phyloP scores from a whole-genome alignment of 2,797 vertebrate genomes.

The Morus bassanus region DNA sequence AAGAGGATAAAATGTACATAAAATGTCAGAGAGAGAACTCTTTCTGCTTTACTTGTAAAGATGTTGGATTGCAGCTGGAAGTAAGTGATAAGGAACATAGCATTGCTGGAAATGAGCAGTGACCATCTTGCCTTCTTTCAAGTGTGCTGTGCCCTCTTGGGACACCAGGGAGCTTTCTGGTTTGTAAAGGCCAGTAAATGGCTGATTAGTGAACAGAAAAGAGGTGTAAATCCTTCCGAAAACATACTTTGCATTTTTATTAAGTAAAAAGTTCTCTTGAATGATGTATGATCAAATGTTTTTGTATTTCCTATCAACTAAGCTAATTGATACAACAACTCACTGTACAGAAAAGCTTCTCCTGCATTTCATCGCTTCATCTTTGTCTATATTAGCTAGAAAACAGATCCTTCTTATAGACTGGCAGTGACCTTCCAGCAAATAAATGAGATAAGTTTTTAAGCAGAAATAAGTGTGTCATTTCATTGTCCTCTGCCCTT shows the following conservation, averaged over 20 bases:
- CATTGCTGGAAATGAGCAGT: slow-evolving; percentile 4
- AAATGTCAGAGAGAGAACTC: not conserved
- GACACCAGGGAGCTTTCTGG: slow-evolving; percentile 24
- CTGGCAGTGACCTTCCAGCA: not conserved
- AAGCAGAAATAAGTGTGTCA: not conserved
- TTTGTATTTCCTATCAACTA: slow-evolving; percentile 29
- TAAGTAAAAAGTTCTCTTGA: slow-evolving; percentile 28
- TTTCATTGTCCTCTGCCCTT: not conserved
- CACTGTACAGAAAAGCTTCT: not conserved
- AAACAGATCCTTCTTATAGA: not conserved
- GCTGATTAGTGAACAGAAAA: slow-evolving; percentile 47
- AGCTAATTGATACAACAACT: not conserved
- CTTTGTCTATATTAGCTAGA: not conserved
- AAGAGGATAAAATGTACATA: not conserved
- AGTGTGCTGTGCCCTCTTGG: not conserved
- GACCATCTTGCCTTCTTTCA: slow-evolving; percentile 18
- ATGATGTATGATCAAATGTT: slow-evolving; percentile 16
- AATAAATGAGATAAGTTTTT: not conserved
- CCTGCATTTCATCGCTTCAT: not conserved
- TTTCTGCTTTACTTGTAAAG: not conserved
- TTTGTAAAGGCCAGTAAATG: slow-evolving; percentile 41
- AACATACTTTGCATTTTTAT: slow-evolving; percentile 49
- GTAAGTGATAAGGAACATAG: slow-evolving; percentile 7
- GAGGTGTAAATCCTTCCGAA: slow-evolving; percentile 44
- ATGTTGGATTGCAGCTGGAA: slow-evolving; percentile 40